These are phyloP conservation scores for Aporophyla lueneburgensis DNA, from an alignment of 2,888 invertebrate species.

Conservation along the genomic window DNA sequence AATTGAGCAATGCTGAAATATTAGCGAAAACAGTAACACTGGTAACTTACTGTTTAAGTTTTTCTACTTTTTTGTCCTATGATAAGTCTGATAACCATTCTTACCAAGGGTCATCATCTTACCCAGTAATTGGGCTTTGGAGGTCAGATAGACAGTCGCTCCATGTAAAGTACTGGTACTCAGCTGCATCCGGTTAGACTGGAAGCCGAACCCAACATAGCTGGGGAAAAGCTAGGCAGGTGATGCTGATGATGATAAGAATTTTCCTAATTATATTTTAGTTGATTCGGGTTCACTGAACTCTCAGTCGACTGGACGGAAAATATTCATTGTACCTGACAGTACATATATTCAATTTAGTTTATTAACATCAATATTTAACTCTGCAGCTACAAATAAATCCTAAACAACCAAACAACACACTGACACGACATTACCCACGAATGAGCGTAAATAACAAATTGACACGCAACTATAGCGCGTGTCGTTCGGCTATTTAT, in stretches of 20 bases:
- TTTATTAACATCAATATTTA: not conserved
- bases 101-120: too few relatives aligned
- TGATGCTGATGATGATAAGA: too few relatives aligned
- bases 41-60: not conserved
- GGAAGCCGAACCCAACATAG: too few relatives aligned
- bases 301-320: too few relatives aligned
- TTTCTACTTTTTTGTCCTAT: not conserved
- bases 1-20: not conserved
- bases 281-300: not conserved
- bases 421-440: not conserved
- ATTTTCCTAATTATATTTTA: not conserved
- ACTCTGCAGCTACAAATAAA: slow-evolving; percentile 6
- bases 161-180: too few relatives aligned
- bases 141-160: too few relatives aligned
- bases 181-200: too few relatives aligned
- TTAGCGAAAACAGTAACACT: not conserved
- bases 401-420: slow-evolving; percentile 11
- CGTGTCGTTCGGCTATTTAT: slow-evolving; percentile 26
- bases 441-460: slow-evolving; percentile 20
- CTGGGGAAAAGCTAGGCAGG: too few relatives aligned
- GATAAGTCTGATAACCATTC: too few relatives aligned
- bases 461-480: slow-evolving; percentile 35
- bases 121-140: too few relatives aligned
- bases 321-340: too few relatives aligned
- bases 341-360: not conserved